phyloP scores from a whole-genome alignment of 2,888 invertebrate genomes.

The Entomobrya proxima region DNA sequence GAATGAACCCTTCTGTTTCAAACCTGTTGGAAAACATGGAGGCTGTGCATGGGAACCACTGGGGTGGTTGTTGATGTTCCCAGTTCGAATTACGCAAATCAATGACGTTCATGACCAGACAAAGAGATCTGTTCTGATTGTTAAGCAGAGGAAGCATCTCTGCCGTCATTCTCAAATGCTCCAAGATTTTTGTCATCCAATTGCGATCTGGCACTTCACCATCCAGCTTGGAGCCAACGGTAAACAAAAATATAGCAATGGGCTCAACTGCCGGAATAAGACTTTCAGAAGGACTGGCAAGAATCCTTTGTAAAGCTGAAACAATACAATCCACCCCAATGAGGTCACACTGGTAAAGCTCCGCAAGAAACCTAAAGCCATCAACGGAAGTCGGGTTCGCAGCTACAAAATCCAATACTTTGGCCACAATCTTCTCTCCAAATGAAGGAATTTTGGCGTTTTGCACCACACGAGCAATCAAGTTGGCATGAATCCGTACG shows the following conservation, averaged over 20 bases:
- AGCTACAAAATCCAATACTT: constrained; percentile 57
- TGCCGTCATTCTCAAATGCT: constrained; percentile 65
- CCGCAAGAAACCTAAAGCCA: constrained; percentile 69
- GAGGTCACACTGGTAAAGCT: constrained; percentile 72
- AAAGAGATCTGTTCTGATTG: constrained; percentile 67
- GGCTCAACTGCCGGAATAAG: constrained; percentile 61
- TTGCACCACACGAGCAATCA: constrained; percentile 62
- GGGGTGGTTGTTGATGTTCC: constrained; percentile 65
- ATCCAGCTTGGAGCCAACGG: constrained; percentile 64
- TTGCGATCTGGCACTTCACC: constrained; percentile 52
- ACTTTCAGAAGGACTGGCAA: constrained; percentile 44
- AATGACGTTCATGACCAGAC: constrained; percentile 65
- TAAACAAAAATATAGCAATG: constrained; percentile 67
- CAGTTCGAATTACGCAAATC: constrained; percentile 67
- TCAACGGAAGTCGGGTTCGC: constrained; percentile 63
- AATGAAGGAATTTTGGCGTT: constrained; percentile 56
- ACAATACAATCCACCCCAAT: constrained; percentile 62
- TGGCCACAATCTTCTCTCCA: constrained; percentile 59
- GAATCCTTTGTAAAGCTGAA: constrained; percentile 51
- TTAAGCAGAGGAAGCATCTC: constrained; percentile 56
- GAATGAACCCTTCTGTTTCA: constrained; percentile 66
- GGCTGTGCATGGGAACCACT: constrained; percentile 68
- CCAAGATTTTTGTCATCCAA: constrained; percentile 65
- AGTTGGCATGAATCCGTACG: constrained; percentile 69
- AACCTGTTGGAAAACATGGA: constrained; percentile 66